Evolutionary conservation across 2,113 vertebrate genomes (phyloP), one percentile per base, ranked within the genome.

Genomic region (Galeopterus variegatus): DNA sequence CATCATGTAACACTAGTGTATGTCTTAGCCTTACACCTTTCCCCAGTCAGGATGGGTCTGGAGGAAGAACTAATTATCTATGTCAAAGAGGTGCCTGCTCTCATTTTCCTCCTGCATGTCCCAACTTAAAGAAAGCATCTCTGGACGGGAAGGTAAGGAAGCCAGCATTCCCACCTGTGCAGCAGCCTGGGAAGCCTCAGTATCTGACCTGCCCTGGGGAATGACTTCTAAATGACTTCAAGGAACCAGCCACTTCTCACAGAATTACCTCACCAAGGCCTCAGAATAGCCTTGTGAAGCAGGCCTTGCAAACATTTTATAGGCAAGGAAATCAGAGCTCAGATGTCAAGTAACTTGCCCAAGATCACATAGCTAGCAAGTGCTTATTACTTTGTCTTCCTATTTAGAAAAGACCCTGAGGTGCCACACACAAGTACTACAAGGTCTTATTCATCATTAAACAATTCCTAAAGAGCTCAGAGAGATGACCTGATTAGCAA

Each of bases 321-420:
- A 93, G 56, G 83, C n/a, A 56, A 94, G 73, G 70, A 45, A 90
- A 84, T 36, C 23, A n/a, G 50, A 62, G 48, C 69, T 95, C 93
- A 91, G 60, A 93, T 80, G 73, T 33, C 31, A 76, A 79, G 69
- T 48, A 65, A 67, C 33, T 26, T 84, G 60, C 58, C 41, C 79
- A 36, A 75, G 52, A 88, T 50, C 33, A 60, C 23, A 69, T 0
- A 70, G 36, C 36, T 17, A 52, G n/a, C 45, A 82, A 77, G 60
- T 9, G 17, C 26, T 58, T 11, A 33, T 28, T 45, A 80, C 58
- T 84, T 36, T 65, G 70, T 73, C 28, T 58, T 86, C 33, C 13
- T 65, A 75, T 54, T 88, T 69, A 95, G 96, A 95, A 90, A 87
- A 90, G 52, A 82, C 17, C 13, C 58, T 0, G 33, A 48, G 58